Evolutionary conservation across 2,113 vertebrate genomes (phyloP), one percentile per base, ranked within the genome.

Genomic region (Pseudorectes ferrugineus): DNA sequence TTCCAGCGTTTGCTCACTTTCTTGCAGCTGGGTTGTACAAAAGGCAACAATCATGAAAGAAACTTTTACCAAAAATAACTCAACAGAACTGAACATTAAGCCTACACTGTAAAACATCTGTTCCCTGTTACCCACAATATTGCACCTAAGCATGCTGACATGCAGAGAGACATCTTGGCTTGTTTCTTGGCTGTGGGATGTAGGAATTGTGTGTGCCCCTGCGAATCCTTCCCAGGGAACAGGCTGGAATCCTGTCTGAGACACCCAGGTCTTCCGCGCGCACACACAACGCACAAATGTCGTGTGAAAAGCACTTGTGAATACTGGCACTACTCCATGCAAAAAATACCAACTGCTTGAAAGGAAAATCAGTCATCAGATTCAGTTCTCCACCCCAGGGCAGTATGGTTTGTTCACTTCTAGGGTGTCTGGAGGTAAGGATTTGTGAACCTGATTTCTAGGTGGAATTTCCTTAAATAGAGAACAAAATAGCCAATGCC

Each of bases 21-120:
- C 96, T 98, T 98, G 96, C 96, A 97, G 96, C 97, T 97, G 95
- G 97, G 97, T 98, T 89, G 96, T 98, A 98, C 98, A 98, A 98
- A 98, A 97, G 94, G 97, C 95, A 97, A 98, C 96, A 97, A 97
- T 97, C 96, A 97, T 96, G 97, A 97, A 97, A 98, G 95, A 97
- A 98, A 97, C 78, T 97, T 97, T 96, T 97, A 97, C 97, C 96
- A 95, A 95, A 93, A 96, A 87, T 81, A 97, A 94, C 85, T 95
- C 94, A 92, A 95, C 88, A 96, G 61, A 94, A 92, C 96, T 95
- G 93, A 97, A 98, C 89, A 96, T 96, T 95, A 97, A 97, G 93
- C 97, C 97, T 98, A 97, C 68, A 97, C 96, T 98, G 96, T 97
- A 97, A 91, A 97, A 97, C 63, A 84, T 95, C 95, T 94, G 97